These are phyloP conservation scores for Brachypteracias leptosomus DNA, from an alignment of 2,113 vertebrate species.

Conservation along the genomic window DNA sequence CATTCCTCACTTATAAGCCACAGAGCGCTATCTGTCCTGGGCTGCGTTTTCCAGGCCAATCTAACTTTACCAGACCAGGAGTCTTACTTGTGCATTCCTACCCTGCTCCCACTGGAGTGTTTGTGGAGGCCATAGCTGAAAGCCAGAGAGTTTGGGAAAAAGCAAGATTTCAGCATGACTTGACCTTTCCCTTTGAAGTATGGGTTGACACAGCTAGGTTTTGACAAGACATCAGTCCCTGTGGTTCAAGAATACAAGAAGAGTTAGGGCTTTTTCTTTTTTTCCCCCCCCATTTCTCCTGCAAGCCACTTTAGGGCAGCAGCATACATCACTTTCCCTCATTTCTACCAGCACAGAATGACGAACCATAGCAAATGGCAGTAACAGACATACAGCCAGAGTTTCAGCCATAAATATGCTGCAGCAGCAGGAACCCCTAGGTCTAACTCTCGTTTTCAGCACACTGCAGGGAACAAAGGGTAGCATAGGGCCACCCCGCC, in stretches of 20 bases:
- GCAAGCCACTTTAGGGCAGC: neutral
- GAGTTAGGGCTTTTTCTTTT: neutral
- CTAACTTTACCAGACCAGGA: neutral
- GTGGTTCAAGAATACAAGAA: neutral
- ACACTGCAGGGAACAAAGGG: accelerated
- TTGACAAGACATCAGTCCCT: conserved; percentile 19
- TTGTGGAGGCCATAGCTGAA: neutral
- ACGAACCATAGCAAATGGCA: neutral
- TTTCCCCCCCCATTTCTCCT: neutral
- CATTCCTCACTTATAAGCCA: neutral
- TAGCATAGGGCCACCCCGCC: neutral
- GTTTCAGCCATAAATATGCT: neutral
- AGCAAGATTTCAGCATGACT: neutral
- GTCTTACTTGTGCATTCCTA: neutral
- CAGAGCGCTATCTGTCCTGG: neutral
- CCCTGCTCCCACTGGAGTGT: neutral
- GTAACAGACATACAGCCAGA: neutral
- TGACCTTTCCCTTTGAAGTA: conserved; percentile 19
- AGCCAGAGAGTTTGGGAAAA: neutral
- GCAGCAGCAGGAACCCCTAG: neutral
- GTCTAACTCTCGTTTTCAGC: neutral
- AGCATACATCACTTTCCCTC: neutral
- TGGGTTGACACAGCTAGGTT: neutral
- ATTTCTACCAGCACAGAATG: neutral
- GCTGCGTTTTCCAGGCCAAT: neutral